phyloP scores from a whole-genome alignment of 2,888 invertebrate species.

The Iphiclides podalirius region DNA sequence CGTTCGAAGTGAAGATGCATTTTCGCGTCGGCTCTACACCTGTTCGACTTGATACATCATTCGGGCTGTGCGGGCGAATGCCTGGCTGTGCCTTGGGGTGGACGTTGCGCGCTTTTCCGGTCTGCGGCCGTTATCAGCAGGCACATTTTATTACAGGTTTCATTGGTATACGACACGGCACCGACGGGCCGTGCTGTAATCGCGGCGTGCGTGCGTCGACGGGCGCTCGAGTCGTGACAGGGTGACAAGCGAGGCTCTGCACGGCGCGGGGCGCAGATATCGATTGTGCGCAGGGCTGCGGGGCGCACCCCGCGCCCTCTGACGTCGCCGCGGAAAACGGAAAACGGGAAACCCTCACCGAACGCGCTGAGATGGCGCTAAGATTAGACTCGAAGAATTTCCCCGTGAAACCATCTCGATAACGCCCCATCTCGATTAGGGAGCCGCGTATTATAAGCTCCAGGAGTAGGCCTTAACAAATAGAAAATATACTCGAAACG shows the following conservation, averaged over 20 bases:
- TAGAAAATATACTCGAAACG: no score
- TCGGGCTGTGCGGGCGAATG: not conserved
- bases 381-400: slow-evolving; percentile 24
- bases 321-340: slow-evolving; percentile 40
- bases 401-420: slow-evolving; percentile 10
- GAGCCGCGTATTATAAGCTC: no score
- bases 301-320: slow-evolving; percentile 56
- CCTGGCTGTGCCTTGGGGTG: no score
- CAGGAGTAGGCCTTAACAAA: no score
- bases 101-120: no score
- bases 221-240: slow-evolving; percentile 62
- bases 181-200: slow-evolving; percentile 20
- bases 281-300: slow-evolving; percentile 58
- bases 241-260: slow-evolving; percentile 54
- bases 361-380: slow-evolving; percentile 58
- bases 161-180: slow-evolving; percentile 23
- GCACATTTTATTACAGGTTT: slow-evolving; percentile 26
- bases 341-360: slow-evolving; percentile 58
- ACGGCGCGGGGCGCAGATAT: slow-evolving; percentile 59
- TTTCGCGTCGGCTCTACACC: slow-evolving; percentile 46
- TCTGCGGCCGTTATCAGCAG: slow-evolving; percentile 30
- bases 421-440: not conserved
- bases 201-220: slow-evolving; percentile 41
- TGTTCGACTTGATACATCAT: slow-evolving; percentile 35
- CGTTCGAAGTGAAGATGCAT: slow-evolving; percentile 99